Base-by-base conservation (phyloP, 2,888 invertebrate species). In the Phalangium opilio region DNA sequence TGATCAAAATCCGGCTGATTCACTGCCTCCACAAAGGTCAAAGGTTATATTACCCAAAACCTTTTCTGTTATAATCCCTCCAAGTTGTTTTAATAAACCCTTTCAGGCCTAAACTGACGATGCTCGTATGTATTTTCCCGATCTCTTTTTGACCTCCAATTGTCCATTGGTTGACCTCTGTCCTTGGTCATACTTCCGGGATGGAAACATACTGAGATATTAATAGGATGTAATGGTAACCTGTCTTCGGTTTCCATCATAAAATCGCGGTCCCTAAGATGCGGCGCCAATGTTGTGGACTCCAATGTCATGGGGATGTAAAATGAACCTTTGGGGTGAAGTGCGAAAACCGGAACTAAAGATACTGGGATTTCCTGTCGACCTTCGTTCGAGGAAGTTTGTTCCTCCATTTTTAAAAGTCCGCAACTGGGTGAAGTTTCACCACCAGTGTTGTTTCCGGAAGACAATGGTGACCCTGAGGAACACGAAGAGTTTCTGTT, bases 231-330 rank as follows among this genome's bases (percentile, higher is more conserved):
- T 32, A 87, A 67, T 17, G 75, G 73, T 1, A 47, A 20, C 3
- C 45, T 15, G 18, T 51, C 49, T 20, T 53, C 53, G 2, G 40
- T 12, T n/a, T 51, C 50, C 2, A 33, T 41, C 19, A 83, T 68
- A 61, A 78, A 78, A 7, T 27, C 27, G 27, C 27, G 27, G 8
- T 8, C 27, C 8, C 27, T 27, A 4, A 27, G 8, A 27, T 27
- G 27, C 1, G 83, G 79, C 61, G 78, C 66, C 44, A 87, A 64
- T 34, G 79, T 71, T 43, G 79, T 73, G 59, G 79, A 41, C 8
- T 85, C 85, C 45, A 89, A 73, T 54, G 80, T 81, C 50, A 90
- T 68, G 1, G 91, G 90, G 46, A 91, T 76, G 69, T 91, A 91
- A 67, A 82, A 90, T 42, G 78, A 75, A 36, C 90, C 89, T 54